Evolutionary conservation across 1,140 invertebrate species (phyloP).

Genomic region (Marisa cornuarietis): DNA sequence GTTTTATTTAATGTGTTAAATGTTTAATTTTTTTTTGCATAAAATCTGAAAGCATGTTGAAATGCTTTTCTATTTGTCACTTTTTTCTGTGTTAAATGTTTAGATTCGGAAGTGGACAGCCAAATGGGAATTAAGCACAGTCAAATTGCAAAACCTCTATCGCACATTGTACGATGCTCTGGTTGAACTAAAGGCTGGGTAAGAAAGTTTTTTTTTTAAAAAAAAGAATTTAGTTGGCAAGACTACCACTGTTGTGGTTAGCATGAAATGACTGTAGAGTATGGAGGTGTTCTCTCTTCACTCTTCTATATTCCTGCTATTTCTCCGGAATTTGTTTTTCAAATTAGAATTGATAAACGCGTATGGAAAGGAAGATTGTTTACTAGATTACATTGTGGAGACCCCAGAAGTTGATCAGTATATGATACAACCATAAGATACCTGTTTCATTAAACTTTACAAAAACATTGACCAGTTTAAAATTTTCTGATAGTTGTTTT

Average conservation of each 20-base stretch:
- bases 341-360: not conserved
- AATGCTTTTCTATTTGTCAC: too few species aligned
- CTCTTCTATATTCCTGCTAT: not conserved
- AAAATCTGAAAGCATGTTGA: too few species aligned
- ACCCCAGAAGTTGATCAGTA: too few species aligned
- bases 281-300: not conserved
- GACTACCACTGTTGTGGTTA: not conserved
- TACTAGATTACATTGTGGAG: too few species aligned
- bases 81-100: not conserved
- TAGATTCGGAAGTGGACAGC: conserved; percentile 83
- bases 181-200: conserved; percentile 76
- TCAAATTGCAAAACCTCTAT: conserved; percentile 92
- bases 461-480: too few species aligned
- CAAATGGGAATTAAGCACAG: conserved; percentile 83
- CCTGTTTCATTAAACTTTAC: too few species aligned
- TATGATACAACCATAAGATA: too few species aligned
- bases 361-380: too few species aligned
- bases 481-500: too few species aligned
- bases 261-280: too few species aligned
- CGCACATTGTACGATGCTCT: conserved; percentile 89
- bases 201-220: conserved; percentile 8
- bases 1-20: too few species aligned
- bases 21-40: too few species aligned
- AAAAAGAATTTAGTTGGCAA: not conserved
- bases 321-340: not conserved